A percentile compares a stretch with the other conserved stretches of the same genome.
Conservation (phyloP, 2,797 vertebrate genomes). For the Schizopygopsis malacanthus region DNA sequence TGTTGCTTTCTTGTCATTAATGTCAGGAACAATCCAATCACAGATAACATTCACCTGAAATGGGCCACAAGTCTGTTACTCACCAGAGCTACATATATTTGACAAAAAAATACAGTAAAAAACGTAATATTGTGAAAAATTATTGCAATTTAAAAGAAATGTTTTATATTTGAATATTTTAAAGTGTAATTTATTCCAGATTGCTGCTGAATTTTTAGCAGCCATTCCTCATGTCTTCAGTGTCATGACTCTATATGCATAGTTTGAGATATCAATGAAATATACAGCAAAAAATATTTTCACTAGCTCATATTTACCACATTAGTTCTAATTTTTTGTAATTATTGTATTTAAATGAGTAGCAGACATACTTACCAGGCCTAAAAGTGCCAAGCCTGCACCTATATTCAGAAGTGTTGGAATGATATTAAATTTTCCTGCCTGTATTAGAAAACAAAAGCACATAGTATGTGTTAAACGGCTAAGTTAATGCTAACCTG, state of each 20-base stretch:
- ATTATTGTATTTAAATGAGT: neutral
- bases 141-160: no score
- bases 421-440: constrained; percentile 81
- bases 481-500: neutral
- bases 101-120: neutral
- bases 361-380: constrained; percentile 80
- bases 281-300: neutral
- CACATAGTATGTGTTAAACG: neutral
- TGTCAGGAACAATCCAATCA: constrained; percentile 82
- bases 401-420: constrained; percentile 87
- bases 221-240: neutral
- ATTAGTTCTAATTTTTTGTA: neutral
- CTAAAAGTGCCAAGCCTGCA: constrained; percentile 83
- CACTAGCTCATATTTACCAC: neutral
- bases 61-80: constrained; percentile 9
- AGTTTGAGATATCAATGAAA: neutral
- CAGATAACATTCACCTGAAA: constrained; percentile 84
- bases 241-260: neutral
- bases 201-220: neutral
- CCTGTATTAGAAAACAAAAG: constrained; percentile 68
- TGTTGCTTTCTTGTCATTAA: constrained; percentile 82
- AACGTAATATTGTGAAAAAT: neutral
- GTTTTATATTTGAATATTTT: neutral
- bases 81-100: neutral
- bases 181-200: neutral